phyloP scores from a whole-genome alignment of 2,888 invertebrate species.

The Aleiodes testaceus region DNA sequence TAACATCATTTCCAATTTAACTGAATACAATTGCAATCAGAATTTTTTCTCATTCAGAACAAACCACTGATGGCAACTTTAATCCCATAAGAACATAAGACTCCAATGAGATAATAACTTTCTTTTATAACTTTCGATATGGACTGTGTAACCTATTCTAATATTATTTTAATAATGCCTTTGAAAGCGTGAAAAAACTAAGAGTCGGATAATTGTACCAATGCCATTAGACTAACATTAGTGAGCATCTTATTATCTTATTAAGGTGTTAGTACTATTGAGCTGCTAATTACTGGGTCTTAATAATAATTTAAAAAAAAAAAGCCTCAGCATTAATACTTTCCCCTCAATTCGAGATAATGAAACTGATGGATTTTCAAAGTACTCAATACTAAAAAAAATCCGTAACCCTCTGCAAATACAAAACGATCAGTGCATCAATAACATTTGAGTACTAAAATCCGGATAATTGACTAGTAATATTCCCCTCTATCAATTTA shows the following conservation, averaged over 20 bases:
- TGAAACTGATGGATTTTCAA: too few relatives aligned
- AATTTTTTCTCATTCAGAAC: conserved; percentile 14
- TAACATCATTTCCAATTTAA: conserved; percentile 21
- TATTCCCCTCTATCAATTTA: conserved; percentile 24
- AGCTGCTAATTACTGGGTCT: conserved; percentile 63
- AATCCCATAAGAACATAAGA: conserved; percentile 22
- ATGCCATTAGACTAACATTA: conserved; percentile 69
- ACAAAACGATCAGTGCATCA: neutral
- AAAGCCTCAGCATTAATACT: too few relatives aligned
- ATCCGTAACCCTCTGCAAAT: too few relatives aligned
- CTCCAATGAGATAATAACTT: conserved; percentile 31
- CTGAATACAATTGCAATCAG: conserved; percentile 25
- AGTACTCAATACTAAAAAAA: too few relatives aligned
- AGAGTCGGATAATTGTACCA: conserved; percentile 66
- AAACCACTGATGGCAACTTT: conserved; percentile 19
- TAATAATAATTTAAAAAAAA: neutral
- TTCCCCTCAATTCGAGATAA: too few relatives aligned
- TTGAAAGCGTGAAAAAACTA: conserved; percentile 10
- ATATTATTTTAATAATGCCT: conserved; percentile 61
- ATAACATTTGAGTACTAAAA: conserved; percentile 23
- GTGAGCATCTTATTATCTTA: conserved; percentile 70
- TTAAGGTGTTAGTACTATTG: conserved; percentile 65
- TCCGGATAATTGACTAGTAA: conserved; percentile 22
- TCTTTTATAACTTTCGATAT: conserved; percentile 40
- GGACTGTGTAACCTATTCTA: conserved; percentile 62